Conservation (phyloP, 2,888 invertebrate species). For the Chymomyza caudatula region DNA sequence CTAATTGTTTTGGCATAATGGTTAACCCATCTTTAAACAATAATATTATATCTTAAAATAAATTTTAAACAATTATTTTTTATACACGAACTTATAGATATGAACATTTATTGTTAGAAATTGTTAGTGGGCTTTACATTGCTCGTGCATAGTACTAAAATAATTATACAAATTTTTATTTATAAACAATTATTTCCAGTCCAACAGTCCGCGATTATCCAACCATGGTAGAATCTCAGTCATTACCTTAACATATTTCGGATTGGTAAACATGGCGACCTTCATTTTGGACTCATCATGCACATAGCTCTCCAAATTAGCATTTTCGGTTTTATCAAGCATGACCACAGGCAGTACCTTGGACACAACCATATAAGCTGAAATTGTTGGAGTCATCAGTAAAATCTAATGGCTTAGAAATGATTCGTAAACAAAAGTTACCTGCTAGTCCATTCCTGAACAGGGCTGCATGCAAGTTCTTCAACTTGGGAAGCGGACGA, state of each 20-base stretch:
- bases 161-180: background rate
- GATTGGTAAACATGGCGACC: slow-evolving; percentile 70
- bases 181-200: slow-evolving; percentile 54
- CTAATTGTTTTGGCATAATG: no score
- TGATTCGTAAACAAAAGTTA: slow-evolving; percentile 33
- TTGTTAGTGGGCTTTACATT: background rate
- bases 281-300: slow-evolving; percentile 70
- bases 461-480: slow-evolving; percentile 67
- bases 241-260: slow-evolving; percentile 71
- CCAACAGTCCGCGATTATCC: slow-evolving; percentile 74
- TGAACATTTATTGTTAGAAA: background rate
- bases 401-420: background rate
- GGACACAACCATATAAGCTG: slow-evolving; percentile 73
- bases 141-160: background rate
- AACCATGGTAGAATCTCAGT: slow-evolving; percentile 73
- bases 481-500: slow-evolving; percentile 73
- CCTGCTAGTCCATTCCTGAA: slow-evolving; percentile 73
- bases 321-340: slow-evolving; percentile 64
- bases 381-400: background rate
- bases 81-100: background rate
- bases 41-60: background rate
- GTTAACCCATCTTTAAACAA: no score
- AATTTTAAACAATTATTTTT: background rate
- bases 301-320: slow-evolving; percentile 47
- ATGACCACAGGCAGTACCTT: slow-evolving; percentile 74